phyloP scores from a whole-genome alignment of 2,113 vertebrate species.

The Oreochromis niloticus region DNA sequence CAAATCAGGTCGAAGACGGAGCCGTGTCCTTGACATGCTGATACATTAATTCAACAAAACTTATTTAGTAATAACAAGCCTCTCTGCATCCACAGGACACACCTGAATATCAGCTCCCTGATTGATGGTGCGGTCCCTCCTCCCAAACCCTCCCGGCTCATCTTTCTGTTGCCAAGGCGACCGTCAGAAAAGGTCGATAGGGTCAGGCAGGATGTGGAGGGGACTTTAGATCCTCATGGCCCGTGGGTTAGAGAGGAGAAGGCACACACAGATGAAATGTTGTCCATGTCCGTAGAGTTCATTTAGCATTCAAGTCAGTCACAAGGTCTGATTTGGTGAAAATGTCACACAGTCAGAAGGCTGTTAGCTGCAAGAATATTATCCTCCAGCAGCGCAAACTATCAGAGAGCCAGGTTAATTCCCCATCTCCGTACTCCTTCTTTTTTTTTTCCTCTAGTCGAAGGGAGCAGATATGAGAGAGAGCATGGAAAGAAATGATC shows the following conservation, averaged over 20 bases:
- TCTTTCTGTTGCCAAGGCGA: constrained; percentile 65
- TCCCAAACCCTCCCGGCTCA: constrained; percentile 22
- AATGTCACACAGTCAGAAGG: constrained; percentile 43
- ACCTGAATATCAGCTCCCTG: constrained; percentile 26
- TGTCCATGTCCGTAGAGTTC: background rate
- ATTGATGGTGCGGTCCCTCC: constrained; percentile 27
- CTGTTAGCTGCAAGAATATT: constrained; percentile 34
- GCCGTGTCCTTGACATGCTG: constrained; percentile 13
- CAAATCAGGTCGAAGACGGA: background rate
- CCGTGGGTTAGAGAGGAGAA: constrained; percentile 24
- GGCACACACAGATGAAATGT: constrained; percentile 3
- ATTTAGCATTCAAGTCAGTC: constrained; percentile 51
- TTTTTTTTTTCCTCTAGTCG: background rate
- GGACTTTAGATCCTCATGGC: constrained; percentile 38
- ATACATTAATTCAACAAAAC: constrained; percentile 7
- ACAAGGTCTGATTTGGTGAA: constrained; percentile 42
- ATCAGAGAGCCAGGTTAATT: constrained; percentile 44
- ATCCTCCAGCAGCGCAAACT: constrained; percentile 33
- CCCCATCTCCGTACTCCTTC: background rate
- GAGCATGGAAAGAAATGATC: constrained; percentile 40
- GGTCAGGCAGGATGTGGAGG: constrained; percentile 59
- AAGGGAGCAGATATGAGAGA: constrained; percentile 33
- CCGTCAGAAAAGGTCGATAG: constrained; percentile 56
- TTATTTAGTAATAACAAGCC: background rate
- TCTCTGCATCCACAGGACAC: background rate